Base-by-base conservation (phyloP, 2,113 vertebrate genomes). In the Loxodonta africana region DNA sequence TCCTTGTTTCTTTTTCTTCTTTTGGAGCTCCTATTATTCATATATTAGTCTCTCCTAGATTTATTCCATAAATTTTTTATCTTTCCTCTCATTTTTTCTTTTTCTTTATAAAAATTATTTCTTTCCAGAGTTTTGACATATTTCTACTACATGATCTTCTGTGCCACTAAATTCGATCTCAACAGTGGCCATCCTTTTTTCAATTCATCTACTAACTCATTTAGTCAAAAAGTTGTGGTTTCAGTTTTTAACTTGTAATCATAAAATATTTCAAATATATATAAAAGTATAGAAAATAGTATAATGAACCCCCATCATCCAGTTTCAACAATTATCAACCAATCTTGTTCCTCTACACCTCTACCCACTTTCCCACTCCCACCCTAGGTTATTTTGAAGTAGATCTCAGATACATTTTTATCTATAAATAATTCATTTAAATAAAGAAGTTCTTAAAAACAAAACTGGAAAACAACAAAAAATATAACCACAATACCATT, bases 91-190 rank as follows among this genome's bases (percentile, higher is more conserved):
- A 25, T 20, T 5, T 7, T 41, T 33, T 51, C 30, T 81, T 41
- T 78, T 86, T n/a, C 12, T 82, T 76, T 67, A 62, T n/a, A n/a
- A 90, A 30, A 86, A 62, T 77, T 63, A 33, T 62, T 82, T 92
- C 63, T 87, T 53, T 37, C 53, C 28, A 83, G 17, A 86, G 33
- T 33, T 91, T 81, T 53, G 33, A 91, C 65, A 57, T 95, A 92
- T 37, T 73, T 80, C 57, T 82, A 41, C 25, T 8, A 57, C 15
- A 57, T 91, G 37, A 57, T 67, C 83, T 92, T 76, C 78, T 83
- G 46, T 21, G 28, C 37, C 46, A 60, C 37, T 91, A 17, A 81
- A 44, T 71, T 57, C 21, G 30, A 23, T 69, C 20, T 82, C 65
- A 67, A 5, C 37, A 48, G 33, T 60, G 30, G 20, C 30, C 60